Evolutionary conservation across 1,140 invertebrate genomes (phyloP), one percentile per base, ranked within the genome.

Genomic region (Choristoneura fumiferana): DNA sequence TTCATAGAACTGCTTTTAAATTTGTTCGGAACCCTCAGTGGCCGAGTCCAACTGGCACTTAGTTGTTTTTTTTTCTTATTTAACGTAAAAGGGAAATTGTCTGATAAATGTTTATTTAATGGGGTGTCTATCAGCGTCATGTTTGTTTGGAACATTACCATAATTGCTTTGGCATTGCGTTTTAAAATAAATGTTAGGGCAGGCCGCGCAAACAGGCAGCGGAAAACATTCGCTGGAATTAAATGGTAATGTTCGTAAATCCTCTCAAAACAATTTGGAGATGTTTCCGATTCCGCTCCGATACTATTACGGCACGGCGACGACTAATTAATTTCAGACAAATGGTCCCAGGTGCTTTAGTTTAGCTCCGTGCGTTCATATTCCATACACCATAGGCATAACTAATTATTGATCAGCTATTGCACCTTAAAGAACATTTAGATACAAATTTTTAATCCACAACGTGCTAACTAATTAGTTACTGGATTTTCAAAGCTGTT

Each of bases 211-310:
- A 49, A 45, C 17, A 22, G 18, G 12, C 43, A 18, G 8, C 43
- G 17, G 40, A 12, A 13, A 49, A 29, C 22, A 49, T 10, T 12
- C 43, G 10, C 17, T n/a, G 22, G 43, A 49, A 49, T 49, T 33
- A 49, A 49, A 49, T 49, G 43, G 17, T 49, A 49, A 49, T 49
- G 43, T 49, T 49, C 43, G 22, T 49, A 22, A 49, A 49, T 49
- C 43, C 43, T 49, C 43, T 49, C 22, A 49, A 49, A 49, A 49
- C 43, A 49, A 49, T 49, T 49, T 49, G 22, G 43, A 18, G 22
- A 49, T 49, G 43, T 49, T 49, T 49, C 43, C 43, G 43, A 49
- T 49, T 29, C 43, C 18, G 22, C 18, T 10, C 43, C 29, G 43
- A 49, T 49, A 49, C 43, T 22, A 49, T 49, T 49, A 49, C 17